phyloP scores from a whole-genome alignment of 2,888 invertebrate genomes.

The Chironomus riparius region DNA sequence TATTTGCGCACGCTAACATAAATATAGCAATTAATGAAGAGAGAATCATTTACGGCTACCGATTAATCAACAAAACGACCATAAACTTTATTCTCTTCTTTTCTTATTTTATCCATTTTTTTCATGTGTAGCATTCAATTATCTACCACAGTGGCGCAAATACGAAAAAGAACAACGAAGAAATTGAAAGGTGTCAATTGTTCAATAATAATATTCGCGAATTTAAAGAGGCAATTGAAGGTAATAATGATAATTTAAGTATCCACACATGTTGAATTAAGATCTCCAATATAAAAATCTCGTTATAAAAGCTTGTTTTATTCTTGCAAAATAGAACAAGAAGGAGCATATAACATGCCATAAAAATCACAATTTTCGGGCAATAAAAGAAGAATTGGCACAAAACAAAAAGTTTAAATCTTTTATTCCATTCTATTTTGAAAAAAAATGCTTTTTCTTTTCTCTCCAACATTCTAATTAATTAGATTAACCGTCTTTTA shows the following conservation, averaged over 20 bases:
- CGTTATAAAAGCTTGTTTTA: neutral
- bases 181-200: slow-evolving; percentile 17
- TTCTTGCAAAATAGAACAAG: neutral
- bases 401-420: neutral
- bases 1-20: neutral
- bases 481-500: too few species aligned
- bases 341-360: slow-evolving; percentile 15
- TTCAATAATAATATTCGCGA: neutral
- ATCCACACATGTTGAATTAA: slow-evolving; percentile 2
- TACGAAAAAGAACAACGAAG: neutral
- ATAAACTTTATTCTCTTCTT: neutral
- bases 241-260: slow-evolving; percentile 18
- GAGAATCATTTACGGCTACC: neutral
- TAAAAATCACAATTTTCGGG: slow-evolving; percentile 23
- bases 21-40: neutral
- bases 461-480: neutral
- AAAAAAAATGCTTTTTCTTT: neutral
- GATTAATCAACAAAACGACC: neutral
- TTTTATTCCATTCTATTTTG: neutral
- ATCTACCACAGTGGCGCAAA: neutral
- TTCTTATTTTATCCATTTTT: too few species aligned
- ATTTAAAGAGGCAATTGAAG: neutral
- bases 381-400: slow-evolving; percentile 2
- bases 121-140: neutral
- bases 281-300: neutral